phyloP scores from a whole-genome alignment of 1,140 invertebrate genomes.

The Bombus impatiens region DNA sequence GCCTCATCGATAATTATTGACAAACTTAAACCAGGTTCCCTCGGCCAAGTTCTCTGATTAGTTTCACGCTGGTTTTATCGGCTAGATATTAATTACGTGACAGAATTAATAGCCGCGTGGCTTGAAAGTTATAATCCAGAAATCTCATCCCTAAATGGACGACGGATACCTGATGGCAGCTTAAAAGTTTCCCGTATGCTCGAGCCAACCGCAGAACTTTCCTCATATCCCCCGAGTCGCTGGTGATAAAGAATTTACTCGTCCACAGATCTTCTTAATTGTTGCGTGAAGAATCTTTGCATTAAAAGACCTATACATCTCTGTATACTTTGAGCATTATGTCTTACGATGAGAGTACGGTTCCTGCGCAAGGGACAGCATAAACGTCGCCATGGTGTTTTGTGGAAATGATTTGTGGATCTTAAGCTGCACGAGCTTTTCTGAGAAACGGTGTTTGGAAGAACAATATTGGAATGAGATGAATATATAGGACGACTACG shows the following conservation, averaged over 20 bases:
- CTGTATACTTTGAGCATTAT: neutral
- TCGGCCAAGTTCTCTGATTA: constrained; percentile 24
- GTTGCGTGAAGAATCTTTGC: constrained; percentile 37
- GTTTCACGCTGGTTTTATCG: constrained; percentile 31
- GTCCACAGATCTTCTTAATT: constrained; percentile 30
- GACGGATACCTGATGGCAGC: constrained; percentile 11
- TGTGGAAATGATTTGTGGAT: neutral
- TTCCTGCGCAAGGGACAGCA: neutral
- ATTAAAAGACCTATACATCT: constrained; percentile 20
- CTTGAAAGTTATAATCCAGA: constrained; percentile 56
- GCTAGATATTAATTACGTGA: constrained; percentile 55
- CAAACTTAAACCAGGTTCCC: constrained; percentile 1
- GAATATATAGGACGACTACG: neutral
- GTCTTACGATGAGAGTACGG: too few relatives aligned
- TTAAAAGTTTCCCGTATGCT: constrained; percentile 53
- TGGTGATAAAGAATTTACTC: constrained; percentile 39
- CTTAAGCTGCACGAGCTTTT: neutral
- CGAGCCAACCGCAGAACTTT: constrained; percentile 49
- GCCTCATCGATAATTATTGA: constrained; percentile 11
- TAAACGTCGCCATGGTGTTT: neutral
- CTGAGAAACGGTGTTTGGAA: neutral
- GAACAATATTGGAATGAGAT: too few relatives aligned
- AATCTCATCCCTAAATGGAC: constrained; percentile 47
- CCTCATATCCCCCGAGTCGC: constrained; percentile 49
- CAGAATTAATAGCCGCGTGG: constrained; percentile 51